Evolutionary conservation across 2,888 invertebrate genomes (phyloP).

Genomic region (Lysandra coridon): DNA sequence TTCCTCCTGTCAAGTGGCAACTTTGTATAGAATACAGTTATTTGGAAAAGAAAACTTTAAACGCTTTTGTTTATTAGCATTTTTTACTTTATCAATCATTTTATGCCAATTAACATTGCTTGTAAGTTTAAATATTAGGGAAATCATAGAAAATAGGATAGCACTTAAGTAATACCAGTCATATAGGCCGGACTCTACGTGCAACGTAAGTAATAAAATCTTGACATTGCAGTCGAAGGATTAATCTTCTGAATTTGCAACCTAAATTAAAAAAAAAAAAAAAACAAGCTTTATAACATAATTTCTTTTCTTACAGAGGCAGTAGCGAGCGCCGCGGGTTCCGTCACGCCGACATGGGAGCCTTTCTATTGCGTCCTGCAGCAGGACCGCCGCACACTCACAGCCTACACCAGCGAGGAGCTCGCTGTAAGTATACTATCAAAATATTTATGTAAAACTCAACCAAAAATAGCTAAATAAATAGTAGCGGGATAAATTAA

Average conservation of each 20-base stretch:
- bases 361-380: slow-evolving; percentile 90
- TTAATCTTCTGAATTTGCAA: neutral
- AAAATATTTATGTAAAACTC: no score
- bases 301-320: slow-evolving; percentile 66
- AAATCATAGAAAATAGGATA: no score
- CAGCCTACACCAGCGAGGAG: slow-evolving; percentile 88
- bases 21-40: neutral
- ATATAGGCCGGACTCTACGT: neutral
- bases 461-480: no score
- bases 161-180: no score
- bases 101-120: no score
- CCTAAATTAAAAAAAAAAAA: no score
- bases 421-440: slow-evolving; percentile 83
- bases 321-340: slow-evolving; percentile 71
- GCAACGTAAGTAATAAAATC: neutral
- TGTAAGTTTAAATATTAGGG: no score
- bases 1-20: neutral
- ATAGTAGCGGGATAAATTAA: no score
- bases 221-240: neutral
- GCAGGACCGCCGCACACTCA: slow-evolving; percentile 87
- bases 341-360: slow-evolving; percentile 85
- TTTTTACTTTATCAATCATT: neutral
- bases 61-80: neutral
- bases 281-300: no score
- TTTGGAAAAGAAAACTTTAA: neutral